Conservation (phyloP, 2,797 vertebrate genomes). For the Dromococcyx pavoninus region DNA sequence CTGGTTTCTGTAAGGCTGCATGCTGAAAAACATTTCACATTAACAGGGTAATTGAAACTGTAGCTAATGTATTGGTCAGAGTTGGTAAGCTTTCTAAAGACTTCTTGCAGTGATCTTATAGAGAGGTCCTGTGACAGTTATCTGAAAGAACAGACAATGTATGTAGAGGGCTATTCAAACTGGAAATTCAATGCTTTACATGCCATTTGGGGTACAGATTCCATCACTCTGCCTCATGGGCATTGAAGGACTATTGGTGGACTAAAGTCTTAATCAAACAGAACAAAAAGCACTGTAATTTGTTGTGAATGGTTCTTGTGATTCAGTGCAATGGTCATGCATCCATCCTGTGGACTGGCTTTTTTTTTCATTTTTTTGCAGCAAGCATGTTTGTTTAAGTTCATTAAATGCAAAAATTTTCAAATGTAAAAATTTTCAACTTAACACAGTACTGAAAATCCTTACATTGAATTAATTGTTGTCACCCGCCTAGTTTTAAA, state of each 20-base stretch:
- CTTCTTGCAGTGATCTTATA: background rate
- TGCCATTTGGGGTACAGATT: background rate
- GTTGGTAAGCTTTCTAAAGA: conserved; percentile 17
- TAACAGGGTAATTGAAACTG: conserved; percentile 50
- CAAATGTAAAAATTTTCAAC: background rate
- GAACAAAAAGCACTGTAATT: background rate
- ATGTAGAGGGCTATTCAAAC: background rate
- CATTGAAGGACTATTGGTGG: background rate
- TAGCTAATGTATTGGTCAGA: conserved; percentile 44
- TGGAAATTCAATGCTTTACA: conserved; percentile 4
- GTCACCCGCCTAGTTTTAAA: background rate
- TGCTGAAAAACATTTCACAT: conserved; percentile 28
- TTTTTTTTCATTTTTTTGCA: background rate
- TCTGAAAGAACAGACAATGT: background rate
- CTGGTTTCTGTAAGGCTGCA: conserved; percentile 28
- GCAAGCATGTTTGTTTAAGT: background rate
- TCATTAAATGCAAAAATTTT: background rate
- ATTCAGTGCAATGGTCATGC: background rate
- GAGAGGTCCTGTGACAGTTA: conserved; percentile 16
- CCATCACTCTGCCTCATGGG: background rate
- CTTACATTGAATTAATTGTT: background rate
- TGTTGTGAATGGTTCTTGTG: background rate
- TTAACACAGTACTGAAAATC: background rate
- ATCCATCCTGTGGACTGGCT: background rate
- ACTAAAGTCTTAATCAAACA: background rate